Evolutionary conservation across 2,797 vertebrate species (phyloP).

Genomic region (Aphelocoma californica): DNA sequence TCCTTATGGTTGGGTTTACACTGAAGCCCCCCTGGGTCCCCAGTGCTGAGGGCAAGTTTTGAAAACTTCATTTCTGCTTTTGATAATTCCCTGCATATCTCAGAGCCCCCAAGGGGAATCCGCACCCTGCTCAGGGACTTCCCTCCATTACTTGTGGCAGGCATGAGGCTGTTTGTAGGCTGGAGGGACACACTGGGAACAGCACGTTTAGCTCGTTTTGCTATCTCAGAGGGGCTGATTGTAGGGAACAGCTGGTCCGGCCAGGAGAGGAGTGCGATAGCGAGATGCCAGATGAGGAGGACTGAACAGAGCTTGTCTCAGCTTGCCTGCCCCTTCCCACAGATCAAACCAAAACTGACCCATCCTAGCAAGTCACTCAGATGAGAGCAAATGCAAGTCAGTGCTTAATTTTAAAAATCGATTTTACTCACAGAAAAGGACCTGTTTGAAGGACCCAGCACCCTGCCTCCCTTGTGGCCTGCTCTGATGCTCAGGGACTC

Average conservation of each 20-base stretch:
- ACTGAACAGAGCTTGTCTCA: background rate
- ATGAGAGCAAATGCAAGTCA: background rate
- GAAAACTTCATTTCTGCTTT: background rate
- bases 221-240: constrained; percentile 42
- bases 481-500: background rate
- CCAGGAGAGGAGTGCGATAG: background rate
- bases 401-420: background rate
- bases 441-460: background rate
- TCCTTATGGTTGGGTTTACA: background rate
- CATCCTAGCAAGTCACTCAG: background rate
- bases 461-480: background rate
- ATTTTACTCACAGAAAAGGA: background rate
- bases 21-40: background rate
- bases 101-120: background rate
- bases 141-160: background rate
- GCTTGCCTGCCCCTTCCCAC: background rate
- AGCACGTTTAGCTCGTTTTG: background rate
- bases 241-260: constrained; percentile 21
- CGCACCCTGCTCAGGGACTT: background rate
- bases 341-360: background rate
- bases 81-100: background rate
- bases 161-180: background rate
- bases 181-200: constrained; percentile 8
- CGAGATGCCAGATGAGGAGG: constrained; percentile 3
- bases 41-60: background rate